Evolutionary conservation across 1,140 invertebrate species (phyloP), one percentile per base, ranked within the genome.

Genomic region (Melanaphis sacchari): DNA sequence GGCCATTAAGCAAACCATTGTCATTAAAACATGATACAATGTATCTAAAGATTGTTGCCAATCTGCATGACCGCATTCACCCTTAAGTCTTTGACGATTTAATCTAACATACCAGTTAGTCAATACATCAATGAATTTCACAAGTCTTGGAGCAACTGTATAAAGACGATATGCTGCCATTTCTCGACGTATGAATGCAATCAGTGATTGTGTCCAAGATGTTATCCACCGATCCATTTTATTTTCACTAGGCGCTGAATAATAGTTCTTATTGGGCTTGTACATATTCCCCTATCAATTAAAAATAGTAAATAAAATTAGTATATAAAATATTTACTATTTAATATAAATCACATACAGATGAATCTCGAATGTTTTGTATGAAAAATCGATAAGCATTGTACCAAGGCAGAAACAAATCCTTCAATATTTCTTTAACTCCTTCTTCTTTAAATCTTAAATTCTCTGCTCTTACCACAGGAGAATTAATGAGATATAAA

Each of bases 61-160:
- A 94, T 99, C 99, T 31, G 96, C 95, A 36, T 95, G 93, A 6
- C 96, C 96, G 43, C 95, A 96, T 95, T 99, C 98, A 94, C 98
- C 98, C 95, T 98, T 94, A 4, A 94, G 93, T 38, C 99, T 96
- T 94, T 97, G 98, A 91, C 99, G 96, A 95, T 99, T 99, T 97
- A 99, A 98, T 93, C 99, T 96, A 21, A 99, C 98, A 95, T 99
- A 99, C 98, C 99, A 99, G 95, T 99, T 99, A 11, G 99, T 99
- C 7, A 99, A 96, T 95, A 99, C 98, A 95, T 99, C 99, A 94
- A 99, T 98, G 95, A 99, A 99, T 95, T 99, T 99, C 0, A 99
- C 97, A 26, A 99, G 95, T 87, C 97, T 96, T 6, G 99, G 99
- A 43, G 99, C 97, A 24, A 99, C 99, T 1, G 98, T 99, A 95